Percentiles rank a stretch among this genome's conserved stretches.
phyloP scores from a whole-genome alignment of 2,888 invertebrate species.

The Ornithoptera alexandrae region DNA sequence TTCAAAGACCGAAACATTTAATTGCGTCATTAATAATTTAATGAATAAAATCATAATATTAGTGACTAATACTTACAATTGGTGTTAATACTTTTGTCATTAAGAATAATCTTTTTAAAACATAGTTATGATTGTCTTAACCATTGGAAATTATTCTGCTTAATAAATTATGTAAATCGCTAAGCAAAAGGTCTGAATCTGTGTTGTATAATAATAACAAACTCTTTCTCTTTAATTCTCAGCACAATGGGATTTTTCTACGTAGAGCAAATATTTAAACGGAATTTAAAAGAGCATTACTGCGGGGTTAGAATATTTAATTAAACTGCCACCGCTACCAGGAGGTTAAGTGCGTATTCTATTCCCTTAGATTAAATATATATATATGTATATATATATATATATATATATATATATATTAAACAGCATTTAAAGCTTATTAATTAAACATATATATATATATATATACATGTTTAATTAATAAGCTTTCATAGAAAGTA shows the following conservation, averaged over 20 bases:
- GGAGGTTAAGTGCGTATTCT: neutral
- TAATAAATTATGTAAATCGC: neutral
- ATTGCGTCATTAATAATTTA: too few relatives aligned
- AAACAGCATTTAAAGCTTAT: too few relatives aligned
- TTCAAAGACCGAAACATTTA: too few relatives aligned
- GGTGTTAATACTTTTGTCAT: neutral
- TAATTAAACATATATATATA: neutral
- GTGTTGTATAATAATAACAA: neutral
- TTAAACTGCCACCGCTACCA: neutral
- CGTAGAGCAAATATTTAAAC: neutral
- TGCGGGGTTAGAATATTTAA: neutral
- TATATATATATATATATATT: neutral
- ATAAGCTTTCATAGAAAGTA: too few relatives aligned
- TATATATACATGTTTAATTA: neutral
- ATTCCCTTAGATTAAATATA: neutral
- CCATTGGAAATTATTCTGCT: neutral
- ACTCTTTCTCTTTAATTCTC: neutral
- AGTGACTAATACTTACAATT: neutral
- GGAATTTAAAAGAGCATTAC: constrained; percentile 2
- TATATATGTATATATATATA: neutral
- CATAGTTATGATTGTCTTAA: neutral
- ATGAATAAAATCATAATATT: too few relatives aligned
- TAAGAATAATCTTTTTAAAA: neutral
- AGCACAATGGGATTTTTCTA: neutral
- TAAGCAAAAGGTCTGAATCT: neutral